Evolutionary conservation across 1,140 invertebrate genomes (phyloP).

Genomic region (Bombus turneri): DNA sequence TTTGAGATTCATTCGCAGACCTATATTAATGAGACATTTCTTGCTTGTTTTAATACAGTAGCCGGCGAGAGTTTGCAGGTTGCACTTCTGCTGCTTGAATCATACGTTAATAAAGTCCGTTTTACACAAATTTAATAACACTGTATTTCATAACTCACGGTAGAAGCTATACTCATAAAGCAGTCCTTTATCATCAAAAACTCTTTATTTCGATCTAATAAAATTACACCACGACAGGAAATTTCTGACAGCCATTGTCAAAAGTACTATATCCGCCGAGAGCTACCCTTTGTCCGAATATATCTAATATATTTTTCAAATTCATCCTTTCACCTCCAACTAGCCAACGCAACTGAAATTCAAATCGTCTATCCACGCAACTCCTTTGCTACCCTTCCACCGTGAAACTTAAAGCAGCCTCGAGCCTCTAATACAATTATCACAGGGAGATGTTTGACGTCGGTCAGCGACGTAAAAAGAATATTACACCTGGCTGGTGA

Average conservation of each 20-base stretch:
- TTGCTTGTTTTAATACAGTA: background rate
- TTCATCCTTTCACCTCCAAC: background rate
- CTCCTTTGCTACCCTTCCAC: background rate
- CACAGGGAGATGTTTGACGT: constrained; percentile 57
- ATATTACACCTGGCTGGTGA: constrained; percentile 59
- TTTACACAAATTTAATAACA: background rate
- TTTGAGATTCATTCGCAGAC: background rate
- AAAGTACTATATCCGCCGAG: background rate
- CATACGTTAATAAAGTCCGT: background rate
- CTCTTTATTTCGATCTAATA: background rate
- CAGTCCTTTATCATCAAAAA: background rate
- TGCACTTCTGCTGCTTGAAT: background rate
- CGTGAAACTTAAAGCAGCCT: background rate
- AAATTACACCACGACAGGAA: background rate
- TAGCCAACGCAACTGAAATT: background rate
- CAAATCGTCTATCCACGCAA: background rate
- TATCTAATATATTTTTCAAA: background rate
- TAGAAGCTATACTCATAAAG: background rate
- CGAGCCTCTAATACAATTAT: constrained; percentile 55
- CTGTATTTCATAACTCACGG: background rate
- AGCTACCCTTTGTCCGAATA: background rate
- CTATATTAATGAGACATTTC: background rate
- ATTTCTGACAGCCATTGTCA: background rate
- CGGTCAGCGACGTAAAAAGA: constrained; percentile 51
- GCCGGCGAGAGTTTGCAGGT: background rate